These are phyloP conservation scores for Prunella strophiata DNA, from an alignment of 2,797 vertebrate species.

Conservation along the genomic window DNA sequence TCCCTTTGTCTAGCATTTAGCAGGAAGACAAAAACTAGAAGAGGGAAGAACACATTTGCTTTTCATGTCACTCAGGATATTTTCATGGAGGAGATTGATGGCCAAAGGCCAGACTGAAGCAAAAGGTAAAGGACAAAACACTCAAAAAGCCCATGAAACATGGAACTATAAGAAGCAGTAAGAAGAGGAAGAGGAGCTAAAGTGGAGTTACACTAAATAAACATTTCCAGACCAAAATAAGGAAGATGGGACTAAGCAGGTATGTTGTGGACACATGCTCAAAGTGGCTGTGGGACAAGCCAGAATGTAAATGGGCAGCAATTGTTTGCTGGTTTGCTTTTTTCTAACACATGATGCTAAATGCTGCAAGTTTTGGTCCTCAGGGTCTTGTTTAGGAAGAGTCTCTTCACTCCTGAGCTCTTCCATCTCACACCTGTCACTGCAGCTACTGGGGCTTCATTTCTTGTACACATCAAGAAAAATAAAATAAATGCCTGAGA, in stretches of 20 bases:
- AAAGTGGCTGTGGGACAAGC: neutral
- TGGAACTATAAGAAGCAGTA: neutral
- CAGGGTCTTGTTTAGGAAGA: neutral
- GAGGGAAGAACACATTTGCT: neutral
- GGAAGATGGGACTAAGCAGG: neutral
- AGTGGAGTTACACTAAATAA: neutral
- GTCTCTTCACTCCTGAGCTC: neutral
- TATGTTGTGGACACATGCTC: neutral
- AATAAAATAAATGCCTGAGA: neutral
- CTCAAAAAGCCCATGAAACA: neutral
- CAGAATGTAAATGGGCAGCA: neutral
- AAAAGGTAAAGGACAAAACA: neutral
- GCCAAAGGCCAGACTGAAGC: neutral
- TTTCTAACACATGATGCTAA: neutral
- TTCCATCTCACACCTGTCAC: neutral
- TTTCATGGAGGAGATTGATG: neutral
- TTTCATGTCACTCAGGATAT: fast-evolving
- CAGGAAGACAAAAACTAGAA: neutral
- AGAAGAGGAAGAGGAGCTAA: neutral
- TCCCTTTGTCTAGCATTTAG: neutral
- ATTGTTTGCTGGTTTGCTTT: neutral
- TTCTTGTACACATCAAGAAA: neutral
- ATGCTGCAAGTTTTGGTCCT: neutral
- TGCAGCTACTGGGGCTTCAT: neutral
- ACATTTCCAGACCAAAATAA: neutral